Evolutionary conservation across 2,888 invertebrate genomes (phyloP), one percentile per base, ranked within the genome.

Genomic region (Leucophenga montana): DNA sequence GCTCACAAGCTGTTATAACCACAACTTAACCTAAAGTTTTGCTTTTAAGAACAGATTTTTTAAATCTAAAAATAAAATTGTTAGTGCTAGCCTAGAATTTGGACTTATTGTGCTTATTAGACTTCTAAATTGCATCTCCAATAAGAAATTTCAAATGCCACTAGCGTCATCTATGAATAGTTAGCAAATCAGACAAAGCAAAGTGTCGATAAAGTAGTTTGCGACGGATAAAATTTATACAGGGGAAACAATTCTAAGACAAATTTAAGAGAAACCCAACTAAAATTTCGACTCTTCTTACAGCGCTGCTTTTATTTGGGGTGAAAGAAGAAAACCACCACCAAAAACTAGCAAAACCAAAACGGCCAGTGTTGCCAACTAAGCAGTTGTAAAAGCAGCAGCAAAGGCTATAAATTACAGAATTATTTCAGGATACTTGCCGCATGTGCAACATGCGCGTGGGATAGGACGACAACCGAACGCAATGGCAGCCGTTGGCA

Each of bases 401-500:
- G 44, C 44, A 1, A 8, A 44, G 61, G 46, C 64, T 48, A 46
- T 48, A 64, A 56, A 20, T 33, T 54, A 44, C 11, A 27, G 59
- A 67, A 44, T 48, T 39, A 39, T 39, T 16, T 9, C 9, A 27
- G 27, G 14, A 39, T 27, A 53, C 3, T 39, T 31, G n/a, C n/a
- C n/a, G n/a, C n/a, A 46, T 27, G 14, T 46, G 20, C 33, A 50
- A 46, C 62, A 48, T 64, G 46, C 62, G 59, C 44, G 33, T 56
- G 69, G 70, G 68, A 13, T 48, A 69, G 48, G 62, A 44, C 66
- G 66, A 70, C 71, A 76, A 80, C 84, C 76, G 77, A 78, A 71
- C 84, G 78, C 77, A 78, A 82, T 83, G 85, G 78, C 76, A 75
- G 85, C 78, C 77, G 74, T 72, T 75, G 71, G 73, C 73, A 83